phyloP scores from a whole-genome alignment of 2,888 invertebrate species.

The Catocala nupta region DNA sequence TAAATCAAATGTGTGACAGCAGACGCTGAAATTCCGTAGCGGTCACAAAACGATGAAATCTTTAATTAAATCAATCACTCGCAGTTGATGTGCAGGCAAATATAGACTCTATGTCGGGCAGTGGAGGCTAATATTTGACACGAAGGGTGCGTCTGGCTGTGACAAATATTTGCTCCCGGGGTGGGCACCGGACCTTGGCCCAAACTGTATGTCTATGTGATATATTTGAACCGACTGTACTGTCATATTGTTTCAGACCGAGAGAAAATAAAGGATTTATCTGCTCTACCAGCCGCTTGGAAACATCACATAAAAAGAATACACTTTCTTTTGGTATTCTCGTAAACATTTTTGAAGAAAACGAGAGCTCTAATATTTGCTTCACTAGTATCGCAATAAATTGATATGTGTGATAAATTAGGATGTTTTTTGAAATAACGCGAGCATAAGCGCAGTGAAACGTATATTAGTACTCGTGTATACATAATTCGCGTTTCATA shows the following conservation, averaged over 20 bases:
- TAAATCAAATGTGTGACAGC: slow-evolving; percentile 1
- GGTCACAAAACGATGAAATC: slow-evolving; percentile 41
- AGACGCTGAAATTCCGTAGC: slow-evolving; percentile 25
- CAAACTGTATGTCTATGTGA: slow-evolving; percentile 33
- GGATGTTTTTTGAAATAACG: no score
- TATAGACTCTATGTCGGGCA: slow-evolving; percentile 44
- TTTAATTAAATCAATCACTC: slow-evolving; percentile 56
- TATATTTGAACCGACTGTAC: slow-evolving; percentile 26
- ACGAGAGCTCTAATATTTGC: no score
- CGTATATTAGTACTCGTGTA: no score
- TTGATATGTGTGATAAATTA: no score
- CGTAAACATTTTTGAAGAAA: no score
- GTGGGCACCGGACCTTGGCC: slow-evolving; percentile 48
- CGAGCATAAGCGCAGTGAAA: no score
- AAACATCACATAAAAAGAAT: background rate
- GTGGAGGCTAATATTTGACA: slow-evolving; percentile 48
- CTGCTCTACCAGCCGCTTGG: background rate
- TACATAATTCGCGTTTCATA: no score
- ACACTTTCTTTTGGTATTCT: background rate
- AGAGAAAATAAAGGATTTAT: slow-evolving; percentile 15
- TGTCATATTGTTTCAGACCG: slow-evolving; percentile 18
- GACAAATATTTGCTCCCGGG: slow-evolving; percentile 63
- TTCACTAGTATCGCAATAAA: no score
- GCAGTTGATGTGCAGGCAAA: slow-evolving; percentile 29
- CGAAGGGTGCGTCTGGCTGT: slow-evolving; percentile 36